Percentiles rank a stretch among this genome's conserved stretches.
These are phyloP conservation scores for Coracias cyanogaster DNA, from an alignment of 2,797 vertebrate genomes.

Conservation along the genomic window DNA sequence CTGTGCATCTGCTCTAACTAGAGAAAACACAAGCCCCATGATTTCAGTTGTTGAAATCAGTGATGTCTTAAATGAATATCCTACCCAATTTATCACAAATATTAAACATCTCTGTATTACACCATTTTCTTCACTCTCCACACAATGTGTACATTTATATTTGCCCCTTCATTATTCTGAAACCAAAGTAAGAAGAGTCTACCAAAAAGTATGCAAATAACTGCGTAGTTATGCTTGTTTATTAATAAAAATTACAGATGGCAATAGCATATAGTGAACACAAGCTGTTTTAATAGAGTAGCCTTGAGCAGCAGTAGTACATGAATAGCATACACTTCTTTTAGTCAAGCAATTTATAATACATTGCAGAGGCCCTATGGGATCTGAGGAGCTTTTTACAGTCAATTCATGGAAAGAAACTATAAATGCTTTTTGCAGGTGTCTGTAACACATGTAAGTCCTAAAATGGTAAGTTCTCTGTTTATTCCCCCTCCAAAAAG, in stretches of 20 bases:
- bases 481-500: not conserved
- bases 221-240: not conserved
- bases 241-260: conserved; percentile 49
- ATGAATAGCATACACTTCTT: not conserved
- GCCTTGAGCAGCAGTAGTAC: conserved; percentile 23
- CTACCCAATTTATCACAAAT: not conserved
- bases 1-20: not conserved
- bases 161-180: not conserved
- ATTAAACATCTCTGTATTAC: not conserved
- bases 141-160: not conserved
- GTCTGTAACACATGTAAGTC: not conserved
- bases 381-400: conserved; percentile 33
- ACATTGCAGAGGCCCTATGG: not conserved
- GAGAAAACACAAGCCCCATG: not conserved
- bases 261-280: not conserved
- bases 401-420: not conserved
- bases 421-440: conserved; percentile 22
- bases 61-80: not conserved
- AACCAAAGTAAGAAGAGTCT: not conserved
- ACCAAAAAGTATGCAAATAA: not conserved
- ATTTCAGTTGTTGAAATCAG: not conserved
- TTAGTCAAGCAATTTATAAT: conserved; percentile 30
- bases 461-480: not conserved
- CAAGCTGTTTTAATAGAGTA: not conserved
- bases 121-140: not conserved